phyloP scores from a whole-genome alignment of 2,888 invertebrate species.

The Trissolcus brochymenae region DNA sequence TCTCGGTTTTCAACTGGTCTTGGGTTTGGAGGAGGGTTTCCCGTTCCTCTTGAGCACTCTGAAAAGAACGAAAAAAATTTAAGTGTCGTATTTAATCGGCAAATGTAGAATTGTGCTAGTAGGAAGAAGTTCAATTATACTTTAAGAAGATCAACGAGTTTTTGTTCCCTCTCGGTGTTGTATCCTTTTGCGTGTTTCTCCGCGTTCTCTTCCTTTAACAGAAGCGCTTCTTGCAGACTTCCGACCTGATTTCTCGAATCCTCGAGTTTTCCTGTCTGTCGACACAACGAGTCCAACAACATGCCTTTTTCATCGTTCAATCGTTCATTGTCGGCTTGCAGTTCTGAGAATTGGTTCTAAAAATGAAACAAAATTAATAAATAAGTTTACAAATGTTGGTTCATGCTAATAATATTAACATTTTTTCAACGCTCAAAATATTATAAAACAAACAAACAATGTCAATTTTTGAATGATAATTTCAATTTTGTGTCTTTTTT shows the following conservation, averaged over 20 bases:
- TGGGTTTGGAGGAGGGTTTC: constrained; percentile 85
- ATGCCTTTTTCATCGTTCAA: constrained; percentile 93
- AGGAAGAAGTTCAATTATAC: constrained; percentile 69
- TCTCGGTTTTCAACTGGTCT: constrained; percentile 85
- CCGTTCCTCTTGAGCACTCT: constrained; percentile 88
- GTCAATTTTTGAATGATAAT: neutral
- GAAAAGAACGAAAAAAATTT: constrained; percentile 28
- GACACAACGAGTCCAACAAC: constrained; percentile 91
- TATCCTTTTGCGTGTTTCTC: constrained; percentile 79
- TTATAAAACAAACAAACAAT: too few species aligned
- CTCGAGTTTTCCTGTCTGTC: constrained; percentile 94
- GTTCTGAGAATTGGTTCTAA: constrained; percentile 86
- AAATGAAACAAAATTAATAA: neutral
- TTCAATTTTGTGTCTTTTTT: too few species aligned
- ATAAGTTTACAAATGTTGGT: neutral
- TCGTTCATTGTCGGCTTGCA: constrained; percentile 91
- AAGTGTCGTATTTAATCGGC: neutral
- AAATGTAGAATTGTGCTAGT: neutral
- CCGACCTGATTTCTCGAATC: constrained; percentile 91
- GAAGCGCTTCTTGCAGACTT: constrained; percentile 86
- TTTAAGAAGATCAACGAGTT: constrained; percentile 89
- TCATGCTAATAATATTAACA: neutral
- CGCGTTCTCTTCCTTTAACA: constrained; percentile 81
- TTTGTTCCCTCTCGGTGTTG: constrained; percentile 86
- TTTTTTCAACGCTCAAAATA: neutral